phyloP scores from a whole-genome alignment of 2,888 invertebrate species.

The Drosophila suboccidentalis region DNA sequence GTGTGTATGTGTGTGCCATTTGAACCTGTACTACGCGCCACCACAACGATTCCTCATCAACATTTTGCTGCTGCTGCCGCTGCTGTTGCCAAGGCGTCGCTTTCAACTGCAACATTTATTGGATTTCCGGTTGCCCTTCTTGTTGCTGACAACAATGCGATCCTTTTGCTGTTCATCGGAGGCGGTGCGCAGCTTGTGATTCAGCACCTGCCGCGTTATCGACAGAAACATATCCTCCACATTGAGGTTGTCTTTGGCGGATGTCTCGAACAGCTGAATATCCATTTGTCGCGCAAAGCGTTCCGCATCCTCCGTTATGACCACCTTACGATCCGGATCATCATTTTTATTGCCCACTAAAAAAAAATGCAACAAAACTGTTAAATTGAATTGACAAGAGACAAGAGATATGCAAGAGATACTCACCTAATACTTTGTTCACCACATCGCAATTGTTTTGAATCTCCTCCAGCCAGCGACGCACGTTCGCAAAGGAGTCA shows the following conservation, averaged over 20 bases:
- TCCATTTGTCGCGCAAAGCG: slow-evolving; percentile 99
- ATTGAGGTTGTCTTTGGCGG: slow-evolving; percentile 99
- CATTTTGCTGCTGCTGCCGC: slow-evolving; percentile 13
- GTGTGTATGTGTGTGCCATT: slow-evolving; percentile 41
- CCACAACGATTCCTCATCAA: slow-evolving; percentile 44
- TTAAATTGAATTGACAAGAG: neutral
- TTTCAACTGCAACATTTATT: slow-evolving; percentile 86
- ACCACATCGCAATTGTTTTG: slow-evolving; percentile 99
- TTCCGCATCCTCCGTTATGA: slow-evolving; percentile 98
- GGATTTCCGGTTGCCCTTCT: slow-evolving; percentile 83
- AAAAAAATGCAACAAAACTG: neutral
- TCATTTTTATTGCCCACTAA: slow-evolving; percentile 98
- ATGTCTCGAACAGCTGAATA: slow-evolving; percentile 98
- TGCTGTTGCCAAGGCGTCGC: slow-evolving; percentile 34
- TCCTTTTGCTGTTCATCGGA: slow-evolving; percentile 85
- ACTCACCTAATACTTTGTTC: slow-evolving; percentile 96
- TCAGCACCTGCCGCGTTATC: slow-evolving; percentile 87
- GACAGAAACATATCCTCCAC: slow-evolving; percentile 97
- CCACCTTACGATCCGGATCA: slow-evolving; percentile 97
- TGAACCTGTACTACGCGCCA: slow-evolving; percentile 67
- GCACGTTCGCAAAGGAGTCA: slow-evolving; percentile 99
- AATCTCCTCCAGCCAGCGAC: slow-evolving; percentile 99
- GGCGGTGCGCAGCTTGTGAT: slow-evolving; percentile 85
- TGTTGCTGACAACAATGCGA: slow-evolving; percentile 81
- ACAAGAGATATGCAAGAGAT: neutral